Conservation (phyloP, 2,113 vertebrate species). For the Pseudopipra pipra region DNA sequence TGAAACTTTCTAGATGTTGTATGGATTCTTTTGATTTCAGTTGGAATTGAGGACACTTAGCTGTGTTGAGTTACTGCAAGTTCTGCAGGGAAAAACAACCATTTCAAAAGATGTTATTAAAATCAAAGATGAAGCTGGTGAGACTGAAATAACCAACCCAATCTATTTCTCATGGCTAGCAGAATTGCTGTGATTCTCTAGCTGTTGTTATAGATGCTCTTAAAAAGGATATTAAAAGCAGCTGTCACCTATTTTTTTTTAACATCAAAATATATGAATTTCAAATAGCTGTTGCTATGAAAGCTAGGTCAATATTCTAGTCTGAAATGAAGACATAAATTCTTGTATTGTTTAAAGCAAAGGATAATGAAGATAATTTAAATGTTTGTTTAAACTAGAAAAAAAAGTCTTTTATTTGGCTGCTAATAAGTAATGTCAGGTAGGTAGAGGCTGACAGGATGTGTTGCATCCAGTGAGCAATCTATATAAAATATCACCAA, state of each 20-base stretch:
- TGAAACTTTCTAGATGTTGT: not conserved
- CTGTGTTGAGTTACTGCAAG: not conserved
- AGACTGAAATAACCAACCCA: not conserved
- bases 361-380: not conserved
- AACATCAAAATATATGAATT: slow-evolving; percentile 5
- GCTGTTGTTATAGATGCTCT: not conserved
- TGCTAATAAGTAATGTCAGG: not conserved
- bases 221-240: slow-evolving; percentile 37
- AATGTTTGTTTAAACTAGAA: not conserved
- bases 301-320: not conserved
- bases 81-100: not conserved
- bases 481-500: not conserved
- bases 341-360: not conserved
- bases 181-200: not conserved
- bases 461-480: not conserved
- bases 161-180: not conserved
- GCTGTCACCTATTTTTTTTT: not conserved
- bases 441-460: not conserved
- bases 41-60: not conserved
- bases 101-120: slow-evolving; percentile 18
- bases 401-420: not conserved
- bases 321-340: not conserved
- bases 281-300: not conserved
- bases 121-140: not conserved
- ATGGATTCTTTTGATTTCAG: not conserved